Evolutionary conservation across 2,113 vertebrate species (phyloP).

Genomic region (Apteryx mantelli): DNA sequence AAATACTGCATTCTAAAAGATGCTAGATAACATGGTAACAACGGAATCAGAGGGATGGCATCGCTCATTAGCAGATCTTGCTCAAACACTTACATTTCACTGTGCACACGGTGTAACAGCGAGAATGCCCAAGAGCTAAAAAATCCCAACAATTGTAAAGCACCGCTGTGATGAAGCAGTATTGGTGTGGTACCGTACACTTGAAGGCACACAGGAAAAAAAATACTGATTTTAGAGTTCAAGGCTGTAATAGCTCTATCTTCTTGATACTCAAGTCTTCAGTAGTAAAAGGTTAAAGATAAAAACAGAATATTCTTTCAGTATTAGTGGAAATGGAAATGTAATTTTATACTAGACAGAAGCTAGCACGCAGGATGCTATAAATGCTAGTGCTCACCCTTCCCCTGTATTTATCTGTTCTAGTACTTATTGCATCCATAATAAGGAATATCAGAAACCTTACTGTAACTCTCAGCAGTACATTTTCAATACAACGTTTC

Average conservation of each 20-base stretch:
- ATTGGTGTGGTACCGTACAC: background rate
- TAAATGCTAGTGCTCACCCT: background rate
- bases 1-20: background rate
- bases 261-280: background rate
- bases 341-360: background rate
- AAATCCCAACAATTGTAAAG: background rate
- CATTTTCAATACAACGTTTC: background rate
- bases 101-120: background rate
- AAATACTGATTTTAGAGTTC: background rate
- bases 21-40: background rate
- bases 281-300: background rate
- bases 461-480: background rate
- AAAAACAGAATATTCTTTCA: background rate
- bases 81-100: background rate
- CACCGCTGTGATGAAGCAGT: background rate
- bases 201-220: background rate
- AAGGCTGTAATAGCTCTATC: background rate
- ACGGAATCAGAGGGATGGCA: rapidly evolving
- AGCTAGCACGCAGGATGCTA: background rate
- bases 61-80: background rate
- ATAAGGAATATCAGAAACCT: background rate
- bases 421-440: background rate
- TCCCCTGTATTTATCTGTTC: background rate
- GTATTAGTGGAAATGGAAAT: background rate
- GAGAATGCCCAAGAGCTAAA: rapidly evolving